Percentiles rank a stretch among this genome's conserved stretches.
phyloP scores from a whole-genome alignment of 2,797 vertebrate genomes.

The Acanthopagrus latus region DNA sequence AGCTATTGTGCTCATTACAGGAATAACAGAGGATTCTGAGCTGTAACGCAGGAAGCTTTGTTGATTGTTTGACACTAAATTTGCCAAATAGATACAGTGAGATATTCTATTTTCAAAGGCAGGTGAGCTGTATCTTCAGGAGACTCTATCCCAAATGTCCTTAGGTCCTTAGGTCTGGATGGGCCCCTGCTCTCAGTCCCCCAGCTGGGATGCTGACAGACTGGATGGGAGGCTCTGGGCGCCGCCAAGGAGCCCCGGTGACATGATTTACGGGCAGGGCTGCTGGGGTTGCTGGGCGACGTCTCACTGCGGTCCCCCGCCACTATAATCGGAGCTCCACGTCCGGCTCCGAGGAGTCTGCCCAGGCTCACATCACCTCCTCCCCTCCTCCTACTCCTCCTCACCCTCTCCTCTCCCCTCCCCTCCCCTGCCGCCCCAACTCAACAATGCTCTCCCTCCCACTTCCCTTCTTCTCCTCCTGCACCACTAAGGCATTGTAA shows the following conservation, averaged over 20 bases:
- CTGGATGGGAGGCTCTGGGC: slow-evolving; percentile 65
- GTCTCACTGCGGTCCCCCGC: slow-evolving; percentile 78
- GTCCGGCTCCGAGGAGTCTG: slow-evolving; percentile 84
- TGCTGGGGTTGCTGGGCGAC: slow-evolving; percentile 77
- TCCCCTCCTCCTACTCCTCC: slow-evolving; percentile 45
- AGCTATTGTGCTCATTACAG: neutral
- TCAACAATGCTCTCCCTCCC: slow-evolving; percentile 37
- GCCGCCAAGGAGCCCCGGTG: slow-evolving; percentile 69
- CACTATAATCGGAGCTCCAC: slow-evolving; percentile 80
- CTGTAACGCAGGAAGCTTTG: slow-evolving; percentile 1
- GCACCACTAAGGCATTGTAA: slow-evolving; percentile 49
- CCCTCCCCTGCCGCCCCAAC: slow-evolving; percentile 41
- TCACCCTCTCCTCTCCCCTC: slow-evolving; percentile 29
- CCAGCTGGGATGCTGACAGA: slow-evolving; percentile 56
- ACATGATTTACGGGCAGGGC: slow-evolving; percentile 83
- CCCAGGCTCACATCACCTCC: slow-evolving; percentile 66
- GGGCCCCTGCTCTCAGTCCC: slow-evolving; percentile 45
- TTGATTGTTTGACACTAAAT: neutral
- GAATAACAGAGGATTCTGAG: neutral
- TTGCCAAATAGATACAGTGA: neutral
- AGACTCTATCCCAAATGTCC: slow-evolving; percentile 38
- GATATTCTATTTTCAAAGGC: slow-evolving; percentile 19
- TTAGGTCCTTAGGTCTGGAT: slow-evolving; percentile 25
- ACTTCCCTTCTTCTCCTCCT: slow-evolving; percentile 33
- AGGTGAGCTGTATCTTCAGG: slow-evolving; percentile 38